These are phyloP conservation scores for Polypterus bichir DNA, from an alignment of 2,113 vertebrate species.

Conservation along the genomic window DNA sequence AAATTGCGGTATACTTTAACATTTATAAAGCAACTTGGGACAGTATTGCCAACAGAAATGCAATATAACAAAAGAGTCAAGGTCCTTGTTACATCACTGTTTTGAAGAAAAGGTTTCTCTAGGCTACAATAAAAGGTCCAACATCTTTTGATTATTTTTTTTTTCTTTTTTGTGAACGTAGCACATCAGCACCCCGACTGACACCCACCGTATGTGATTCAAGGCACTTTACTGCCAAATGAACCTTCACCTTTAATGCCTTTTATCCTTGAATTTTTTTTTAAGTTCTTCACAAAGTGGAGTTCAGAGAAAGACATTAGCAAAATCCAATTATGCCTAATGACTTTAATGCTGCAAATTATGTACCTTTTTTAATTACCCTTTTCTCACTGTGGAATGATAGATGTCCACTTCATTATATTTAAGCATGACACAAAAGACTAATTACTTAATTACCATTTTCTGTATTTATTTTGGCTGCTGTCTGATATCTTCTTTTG, in stretches of 20 bases:
- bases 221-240: conserved; percentile 23
- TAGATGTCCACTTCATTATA: conserved; percentile 75
- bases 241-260: conserved; percentile 57
- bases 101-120: too few relatives aligned
- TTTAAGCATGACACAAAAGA: conserved; percentile 63
- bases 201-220: conserved; percentile 5
- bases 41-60: too few relatives aligned
- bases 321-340: conserved; percentile 80
- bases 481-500: conserved; percentile 30
- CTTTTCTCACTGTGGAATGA: conserved; percentile 62
- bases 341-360: conserved; percentile 75
- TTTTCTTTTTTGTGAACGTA: too few relatives aligned
- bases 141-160: too few relatives aligned
- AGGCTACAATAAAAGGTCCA: too few relatives aligned
- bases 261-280: conserved; percentile 51
- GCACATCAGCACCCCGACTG: too few relatives aligned
- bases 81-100: too few relatives aligned
- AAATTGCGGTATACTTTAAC: too few relatives aligned
- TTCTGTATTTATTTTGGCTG: conserved; percentile 34
- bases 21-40: too few relatives aligned
- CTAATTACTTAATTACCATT: conserved; percentile 54
- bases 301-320: conserved; percentile 74
- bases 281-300: conserved; percentile 42
- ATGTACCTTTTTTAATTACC: conserved; percentile 71
- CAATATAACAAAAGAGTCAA: too few relatives aligned